A percentile compares a stretch with the other conserved stretches of the same genome.
phyloP scores from a whole-genome alignment of 2,888 invertebrate species.

The Caprella mutica region DNA sequence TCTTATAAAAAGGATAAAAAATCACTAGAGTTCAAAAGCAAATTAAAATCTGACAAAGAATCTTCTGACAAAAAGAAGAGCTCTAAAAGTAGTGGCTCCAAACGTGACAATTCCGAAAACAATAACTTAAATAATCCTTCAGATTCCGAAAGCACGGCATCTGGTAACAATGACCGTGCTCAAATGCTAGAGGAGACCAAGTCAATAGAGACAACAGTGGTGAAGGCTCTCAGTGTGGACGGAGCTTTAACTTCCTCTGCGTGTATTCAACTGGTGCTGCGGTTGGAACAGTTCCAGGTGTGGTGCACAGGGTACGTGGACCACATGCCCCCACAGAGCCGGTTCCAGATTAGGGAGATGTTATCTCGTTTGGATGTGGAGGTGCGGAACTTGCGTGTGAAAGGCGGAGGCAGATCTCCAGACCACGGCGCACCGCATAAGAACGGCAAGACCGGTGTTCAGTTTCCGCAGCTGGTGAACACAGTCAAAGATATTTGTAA shows the following conservation, averaged over 20 bases:
- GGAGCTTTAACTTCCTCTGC: constrained; percentile 45
- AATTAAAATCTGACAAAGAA: constrained; percentile 13
- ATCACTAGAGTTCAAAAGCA: constrained; percentile 16
- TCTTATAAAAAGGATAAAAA: constrained; percentile 24
- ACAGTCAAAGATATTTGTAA: constrained; percentile 6
- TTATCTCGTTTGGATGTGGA: constrained; percentile 58
- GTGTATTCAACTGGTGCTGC: constrained; percentile 67
- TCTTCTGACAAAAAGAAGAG: neutral
- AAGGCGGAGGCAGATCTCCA: constrained; percentile 44
- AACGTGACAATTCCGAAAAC: neutral
- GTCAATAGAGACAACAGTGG: constrained; percentile 48
- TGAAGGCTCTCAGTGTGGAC: constrained; percentile 42
- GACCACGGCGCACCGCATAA: constrained; percentile 6
- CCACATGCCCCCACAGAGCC: constrained; percentile 68
- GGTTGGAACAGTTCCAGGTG: constrained; percentile 64
- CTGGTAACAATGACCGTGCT: neutral
- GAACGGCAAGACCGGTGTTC: neutral
- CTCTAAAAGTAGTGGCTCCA: neutral
- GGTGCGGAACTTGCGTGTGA: constrained; percentile 55
- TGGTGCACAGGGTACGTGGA: constrained; percentile 76
- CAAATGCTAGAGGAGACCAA: constrained; percentile 17
- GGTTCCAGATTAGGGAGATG: constrained; percentile 72
- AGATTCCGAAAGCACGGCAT: neutral
- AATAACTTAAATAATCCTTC: constrained; percentile 1
- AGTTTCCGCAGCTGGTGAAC: constrained; percentile 2